A percentile compares a stretch with the other conserved stretches of the same genome.
Evolutionary conservation across 2,113 vertebrate genomes (phyloP).

Genomic region (Paraplagusia blochii): DNA sequence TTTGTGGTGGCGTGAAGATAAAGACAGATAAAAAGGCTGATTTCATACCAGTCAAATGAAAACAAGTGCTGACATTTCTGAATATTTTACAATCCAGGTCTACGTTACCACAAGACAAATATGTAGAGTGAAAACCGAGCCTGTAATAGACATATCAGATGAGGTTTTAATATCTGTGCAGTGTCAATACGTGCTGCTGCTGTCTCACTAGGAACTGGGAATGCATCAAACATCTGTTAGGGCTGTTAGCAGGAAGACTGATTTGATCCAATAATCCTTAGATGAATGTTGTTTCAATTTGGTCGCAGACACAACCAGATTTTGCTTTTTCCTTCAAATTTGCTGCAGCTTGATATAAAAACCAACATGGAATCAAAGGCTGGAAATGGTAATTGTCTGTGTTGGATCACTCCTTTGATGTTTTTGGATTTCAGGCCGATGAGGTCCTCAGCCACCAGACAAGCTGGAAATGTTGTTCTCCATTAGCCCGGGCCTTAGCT

Average conservation of each 20-base stretch:
- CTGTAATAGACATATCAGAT: conserved; percentile 19
- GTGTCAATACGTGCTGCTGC: conserved; percentile 18
- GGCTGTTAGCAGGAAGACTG: conserved; percentile 16
- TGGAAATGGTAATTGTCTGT: background rate
- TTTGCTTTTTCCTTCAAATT: conserved; percentile 11
- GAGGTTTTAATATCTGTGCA: conserved; percentile 20
- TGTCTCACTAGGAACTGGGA: conserved; percentile 24
- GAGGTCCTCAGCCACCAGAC: background rate
- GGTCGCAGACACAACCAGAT: conserved; percentile 10
- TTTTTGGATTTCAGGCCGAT: conserved; percentile 7
- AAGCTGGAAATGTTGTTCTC: background rate
- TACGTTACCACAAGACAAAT: conserved; percentile 16
- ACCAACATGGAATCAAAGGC: background rate
- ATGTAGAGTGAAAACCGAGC: conserved; percentile 11
- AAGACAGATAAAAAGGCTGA: background rate
- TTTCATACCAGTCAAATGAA: background rate
- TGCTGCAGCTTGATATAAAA: background rate
- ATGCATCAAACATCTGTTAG: conserved; percentile 45
- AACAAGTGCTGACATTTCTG: background rate
- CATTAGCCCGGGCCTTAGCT: background rate
- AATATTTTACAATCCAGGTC: background rate
- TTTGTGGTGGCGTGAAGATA: background rate
- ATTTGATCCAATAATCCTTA: conserved; percentile 26
- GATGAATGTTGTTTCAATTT: conserved; percentile 26
- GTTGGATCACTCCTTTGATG: conserved; percentile 3